Base-by-base conservation (phyloP, 2,888 invertebrate species). In the Smittia aterrima region DNA sequence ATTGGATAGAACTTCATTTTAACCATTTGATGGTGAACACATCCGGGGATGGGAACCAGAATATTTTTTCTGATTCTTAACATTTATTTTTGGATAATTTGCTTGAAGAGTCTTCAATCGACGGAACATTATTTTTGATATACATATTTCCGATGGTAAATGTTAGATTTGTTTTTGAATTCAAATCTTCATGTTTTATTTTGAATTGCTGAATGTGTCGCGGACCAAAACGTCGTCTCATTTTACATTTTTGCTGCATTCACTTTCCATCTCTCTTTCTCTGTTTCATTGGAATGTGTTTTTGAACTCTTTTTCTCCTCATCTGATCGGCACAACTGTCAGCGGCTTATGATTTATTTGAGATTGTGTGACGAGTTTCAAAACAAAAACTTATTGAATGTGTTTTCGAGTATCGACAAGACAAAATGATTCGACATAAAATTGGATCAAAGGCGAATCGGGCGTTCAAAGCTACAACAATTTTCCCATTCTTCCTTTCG, bases 361-460 rank as follows among this genome's bases (percentile, higher is more conserved):
- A 32, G 32, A 32, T 32, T 32, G 32, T 32, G 32, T 32, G 32
- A 32, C 32, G 32, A 32, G 32, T n/a, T n/a, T n/a, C n/a, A n/a
- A n/a, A n/a, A n/a, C 32, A 32, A 32, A 32, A 32, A 6, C 18
- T 18, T 47, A 7, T 16, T 47, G 53, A 47, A 11, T 18, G 53
- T 16, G 6, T 16, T 47, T 47, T 7, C 18, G n/a, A n/a, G n/a
- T n/a, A n/a, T n/a, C n/a, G n/a, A 38, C 38, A 9, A 38, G 47
- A 47, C 11, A n/a, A 47, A 47, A 47, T 13, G 16, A n/a, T 13
- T 47, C 24, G 24, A 40, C 18, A 18, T 68, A 70, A 70, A 75
- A 75, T 71, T 67, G 72, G 70, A 53, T 70, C 16, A 78, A 78
- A 76, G 79, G 81, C 82, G 81, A 80, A 81, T 80, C 80, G 82